Evolutionary conservation across 2,797 vertebrate species (phyloP), one percentile per base, ranked within the genome.

Genomic region (Sternotherus odoratus): DNA sequence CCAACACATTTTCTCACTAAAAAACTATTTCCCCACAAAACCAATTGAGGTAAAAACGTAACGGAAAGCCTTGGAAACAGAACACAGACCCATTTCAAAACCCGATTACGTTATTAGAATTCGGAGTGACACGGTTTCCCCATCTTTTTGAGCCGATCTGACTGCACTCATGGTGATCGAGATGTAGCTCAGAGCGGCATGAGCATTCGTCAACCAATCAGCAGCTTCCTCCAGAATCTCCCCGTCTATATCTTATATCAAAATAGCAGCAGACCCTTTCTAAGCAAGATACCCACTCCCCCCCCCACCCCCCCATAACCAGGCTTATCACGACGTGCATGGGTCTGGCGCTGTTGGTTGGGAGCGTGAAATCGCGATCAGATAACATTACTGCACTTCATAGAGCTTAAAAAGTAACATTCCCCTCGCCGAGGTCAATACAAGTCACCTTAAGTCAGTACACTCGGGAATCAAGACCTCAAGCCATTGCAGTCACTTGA

Each of bases 391-490:
- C 77, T 30, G 82, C 46, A 72, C 33, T 39, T 66, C 39, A 30
- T 49, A 56, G 88, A 80, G 72, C 74, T 87, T 53, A 57, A 87
- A 77, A 60, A 46, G 53, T 85, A 57, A 48, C n/a, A 57, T 85
- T 89, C 77, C 69, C 77, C 43, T 12, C 13, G n/a, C 24, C 49
- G n/a, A 63, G 84, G 39, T 93, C 92, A 87, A 87, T 87, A 90
- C 57, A 85, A 77, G 69, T 54, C 48, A 90, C 88, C 79, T 84
- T 87, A 79, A 39, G 50, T 48, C 66, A 80, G 80, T 81, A 79
- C 75, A 21, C 54, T 83, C 81, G 75, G 48, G 46, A 79, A 85
- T 91, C 87, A 80, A 85, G 84, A 91, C 57, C 49, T 79, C 60
- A 87, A 92, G 85, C 72, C 46, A 19, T 84, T 83, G 93, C 74